Percentiles rank a stretch among this genome's conserved stretches.
Evolutionary conservation across 2,113 vertebrate species (phyloP).

Genomic region (Bolborhynchus lineola): DNA sequence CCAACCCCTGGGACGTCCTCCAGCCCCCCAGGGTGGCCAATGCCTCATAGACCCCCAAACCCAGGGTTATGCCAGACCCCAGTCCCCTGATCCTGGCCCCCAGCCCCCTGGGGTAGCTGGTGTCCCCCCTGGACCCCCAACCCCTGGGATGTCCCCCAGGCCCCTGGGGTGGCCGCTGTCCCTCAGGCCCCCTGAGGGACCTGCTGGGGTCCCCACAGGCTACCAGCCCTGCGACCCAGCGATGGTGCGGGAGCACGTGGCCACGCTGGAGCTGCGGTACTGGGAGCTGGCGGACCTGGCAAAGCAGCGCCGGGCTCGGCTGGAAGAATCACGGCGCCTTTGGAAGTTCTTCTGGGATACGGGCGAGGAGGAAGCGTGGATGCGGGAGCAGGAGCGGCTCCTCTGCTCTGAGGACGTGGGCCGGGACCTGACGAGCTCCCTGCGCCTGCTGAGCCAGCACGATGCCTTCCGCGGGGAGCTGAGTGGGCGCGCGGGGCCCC

Average conservation of each 20-base stretch:
- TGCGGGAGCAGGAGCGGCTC: background rate
- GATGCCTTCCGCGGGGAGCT: background rate
- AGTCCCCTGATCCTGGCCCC: background rate
- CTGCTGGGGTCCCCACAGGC: background rate
- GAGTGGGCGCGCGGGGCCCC: background rate
- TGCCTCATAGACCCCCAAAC: background rate
- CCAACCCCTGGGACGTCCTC: background rate
- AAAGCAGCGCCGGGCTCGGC: background rate
- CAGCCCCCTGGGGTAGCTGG: background rate
- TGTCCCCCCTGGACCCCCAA: too few species aligned
- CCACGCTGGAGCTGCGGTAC: background rate
- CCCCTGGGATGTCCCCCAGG: too few species aligned
- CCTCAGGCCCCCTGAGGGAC: background rate
- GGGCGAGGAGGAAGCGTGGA: background rate
- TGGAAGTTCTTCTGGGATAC: background rate
- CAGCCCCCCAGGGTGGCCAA: too few species aligned
- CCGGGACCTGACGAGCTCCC: background rate
- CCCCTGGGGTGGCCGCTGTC: accelerated
- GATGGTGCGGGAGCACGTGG: background rate
- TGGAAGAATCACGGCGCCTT: background rate
- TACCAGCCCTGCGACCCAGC: background rate
- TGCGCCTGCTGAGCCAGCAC: background rate
- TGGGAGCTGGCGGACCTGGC: background rate
- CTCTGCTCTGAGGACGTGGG: background rate
- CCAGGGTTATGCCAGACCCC: background rate